Evolutionary conservation across 1,140 invertebrate species (phyloP).

Genomic region (Colletes gigas): DNA sequence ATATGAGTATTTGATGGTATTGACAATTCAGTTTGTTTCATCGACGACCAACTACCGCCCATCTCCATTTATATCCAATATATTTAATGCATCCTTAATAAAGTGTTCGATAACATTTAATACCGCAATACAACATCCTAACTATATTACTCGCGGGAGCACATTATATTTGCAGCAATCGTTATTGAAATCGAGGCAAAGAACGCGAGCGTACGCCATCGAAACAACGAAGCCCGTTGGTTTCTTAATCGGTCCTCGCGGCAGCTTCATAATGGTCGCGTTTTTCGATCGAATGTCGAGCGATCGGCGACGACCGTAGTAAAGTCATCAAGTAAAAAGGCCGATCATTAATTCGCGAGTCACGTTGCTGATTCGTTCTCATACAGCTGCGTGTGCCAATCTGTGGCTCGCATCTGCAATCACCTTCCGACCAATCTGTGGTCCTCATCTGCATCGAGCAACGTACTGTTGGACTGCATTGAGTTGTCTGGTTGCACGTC

Average conservation of each 20-base stretch:
- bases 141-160: too few species aligned
- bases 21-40: too few species aligned
- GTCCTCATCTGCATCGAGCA: constrained; percentile 34
- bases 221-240: not conserved
- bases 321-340: constrained; percentile 50
- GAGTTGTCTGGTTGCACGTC: constrained; percentile 12
- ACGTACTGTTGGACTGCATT: constrained; percentile 13
- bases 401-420: constrained; percentile 43
- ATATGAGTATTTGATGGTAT: too few species aligned
- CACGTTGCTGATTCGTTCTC: constrained; percentile 59
- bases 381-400: constrained; percentile 39
- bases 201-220: too few species aligned
- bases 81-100: too few species aligned
- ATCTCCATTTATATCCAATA: too few species aligned
- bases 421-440: constrained; percentile 33
- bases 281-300: constrained; percentile 34
- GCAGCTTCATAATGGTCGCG: constrained; percentile 7
- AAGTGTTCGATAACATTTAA: too few species aligned
- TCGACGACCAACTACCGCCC: too few species aligned
- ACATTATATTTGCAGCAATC: too few species aligned
- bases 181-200: too few species aligned
- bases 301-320: constrained; percentile 36
- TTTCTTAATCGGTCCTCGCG: constrained; percentile 8
- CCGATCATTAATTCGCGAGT: constrained; percentile 54
- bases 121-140: too few species aligned